Evolutionary conservation across 2,113 vertebrate species (phyloP).

Genomic region (Protobothrops mucrosquamatus): DNA sequence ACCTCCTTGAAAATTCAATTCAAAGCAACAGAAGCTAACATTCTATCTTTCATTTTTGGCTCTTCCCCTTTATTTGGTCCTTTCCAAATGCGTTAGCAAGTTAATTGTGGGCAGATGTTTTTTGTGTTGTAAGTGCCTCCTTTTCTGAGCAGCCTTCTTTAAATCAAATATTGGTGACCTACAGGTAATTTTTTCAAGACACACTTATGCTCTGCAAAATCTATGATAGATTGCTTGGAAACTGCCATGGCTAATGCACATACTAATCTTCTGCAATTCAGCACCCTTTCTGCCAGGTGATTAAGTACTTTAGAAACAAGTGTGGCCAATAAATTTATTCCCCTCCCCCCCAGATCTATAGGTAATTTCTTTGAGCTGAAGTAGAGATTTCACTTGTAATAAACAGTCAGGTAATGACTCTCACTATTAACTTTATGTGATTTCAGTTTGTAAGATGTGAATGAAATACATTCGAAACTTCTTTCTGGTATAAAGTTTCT

Average conservation of each 20-base stretch:
- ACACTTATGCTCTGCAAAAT: conserved; percentile 6
- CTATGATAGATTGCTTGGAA: conserved; percentile 24
- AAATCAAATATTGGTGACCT: conserved; percentile 30
- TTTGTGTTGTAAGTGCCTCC: background rate
- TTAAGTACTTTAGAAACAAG: conserved; percentile 21
- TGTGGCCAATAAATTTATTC: conserved; percentile 4
- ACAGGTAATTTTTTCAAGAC: background rate
- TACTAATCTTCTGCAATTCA: conserved; percentile 30
- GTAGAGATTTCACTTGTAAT: conserved; percentile 1
- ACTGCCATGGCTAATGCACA: conserved; percentile 27
- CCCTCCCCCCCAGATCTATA: background rate
- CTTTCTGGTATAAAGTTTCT: background rate
- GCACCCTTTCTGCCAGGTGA: conserved; percentile 19
- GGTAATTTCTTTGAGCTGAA: background rate
- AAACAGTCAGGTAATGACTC: background rate
- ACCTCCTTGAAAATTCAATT: background rate
- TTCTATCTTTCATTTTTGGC: background rate
- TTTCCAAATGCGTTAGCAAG: conserved; percentile 10
- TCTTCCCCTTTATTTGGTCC: background rate
- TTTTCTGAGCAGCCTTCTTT: background rate
- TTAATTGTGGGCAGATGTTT: background rate
- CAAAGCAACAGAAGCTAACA: background rate
- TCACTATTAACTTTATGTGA: background rate
- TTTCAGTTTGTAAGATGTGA: background rate
- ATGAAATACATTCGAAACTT: background rate